A percentile compares a stretch with the other conserved stretches of the same genome.
Evolutionary conservation across 2,797 vertebrate genomes (phyloP).

Genomic region (Caiman crocodilus): DNA sequence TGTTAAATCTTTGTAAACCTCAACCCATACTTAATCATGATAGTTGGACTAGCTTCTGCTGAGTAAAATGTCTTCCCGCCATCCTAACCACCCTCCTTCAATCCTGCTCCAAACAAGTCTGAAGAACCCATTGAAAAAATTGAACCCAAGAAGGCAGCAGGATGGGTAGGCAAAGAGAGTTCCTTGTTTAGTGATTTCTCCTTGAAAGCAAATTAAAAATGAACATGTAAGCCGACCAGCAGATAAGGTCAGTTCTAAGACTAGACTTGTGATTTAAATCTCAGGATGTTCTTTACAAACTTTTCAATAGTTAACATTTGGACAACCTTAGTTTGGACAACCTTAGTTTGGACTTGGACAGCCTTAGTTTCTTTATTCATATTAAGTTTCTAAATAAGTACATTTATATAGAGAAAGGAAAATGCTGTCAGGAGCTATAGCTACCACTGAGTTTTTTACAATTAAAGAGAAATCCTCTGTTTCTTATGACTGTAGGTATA

Average conservation of each 20-base stretch:
- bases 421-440: background rate
- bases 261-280: background rate
- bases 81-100: background rate
- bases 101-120: background rate
- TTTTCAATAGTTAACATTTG: background rate
- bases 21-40: background rate
- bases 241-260: background rate
- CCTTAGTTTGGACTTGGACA: background rate
- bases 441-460: background rate
- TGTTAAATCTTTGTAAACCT: background rate
- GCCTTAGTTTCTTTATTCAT: background rate
- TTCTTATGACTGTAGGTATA: background rate
- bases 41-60: background rate
- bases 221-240: background rate
- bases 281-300: background rate
- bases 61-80: background rate
- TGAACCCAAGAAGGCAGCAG: background rate
- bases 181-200: background rate
- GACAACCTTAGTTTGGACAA: too few relatives aligned
- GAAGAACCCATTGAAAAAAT: background rate
- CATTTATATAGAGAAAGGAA: background rate
- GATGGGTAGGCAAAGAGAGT: too few relatives aligned
- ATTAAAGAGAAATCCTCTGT: background rate
- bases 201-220: too few relatives aligned
- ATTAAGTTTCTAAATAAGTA: background rate